These are phyloP conservation scores for Brachypteracias leptosomus DNA, from an alignment of 2,113 vertebrate species.

Conservation along the genomic window DNA sequence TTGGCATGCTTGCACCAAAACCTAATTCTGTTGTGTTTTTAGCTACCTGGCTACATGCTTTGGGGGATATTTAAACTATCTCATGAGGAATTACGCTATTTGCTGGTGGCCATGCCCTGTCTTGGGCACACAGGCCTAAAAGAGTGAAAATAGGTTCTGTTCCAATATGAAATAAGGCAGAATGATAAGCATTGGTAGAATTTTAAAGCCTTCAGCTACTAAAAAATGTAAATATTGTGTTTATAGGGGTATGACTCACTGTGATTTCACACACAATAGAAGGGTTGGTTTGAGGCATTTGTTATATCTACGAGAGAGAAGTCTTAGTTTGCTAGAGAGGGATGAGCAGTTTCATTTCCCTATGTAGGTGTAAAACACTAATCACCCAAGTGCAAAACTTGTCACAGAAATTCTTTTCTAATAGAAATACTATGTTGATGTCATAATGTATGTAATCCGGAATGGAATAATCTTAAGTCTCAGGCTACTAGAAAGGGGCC, in stretches of 20 bases:
- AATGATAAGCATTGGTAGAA: not conserved
- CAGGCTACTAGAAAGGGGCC: not conserved
- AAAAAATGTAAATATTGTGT: not conserved
- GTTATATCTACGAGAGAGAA: not conserved
- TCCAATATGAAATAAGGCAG: not conserved
- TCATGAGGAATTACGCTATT: not conserved
- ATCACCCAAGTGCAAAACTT: not conserved
- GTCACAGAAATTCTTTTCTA: not conserved
- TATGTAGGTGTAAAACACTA: not conserved
- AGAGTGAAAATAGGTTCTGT: not conserved
- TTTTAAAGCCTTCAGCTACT: not conserved
- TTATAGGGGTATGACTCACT: not conserved
- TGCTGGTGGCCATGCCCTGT: not conserved
- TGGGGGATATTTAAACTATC: not conserved
- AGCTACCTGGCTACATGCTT: not conserved
- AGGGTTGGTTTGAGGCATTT: not conserved
- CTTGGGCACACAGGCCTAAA: not conserved
- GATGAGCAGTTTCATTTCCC: not conserved
- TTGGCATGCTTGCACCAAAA: not conserved
- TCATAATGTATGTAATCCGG: not conserved
- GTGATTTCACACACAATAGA: not conserved
- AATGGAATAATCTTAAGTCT: not conserved
- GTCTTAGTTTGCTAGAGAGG: not conserved
- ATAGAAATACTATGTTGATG: not conserved
- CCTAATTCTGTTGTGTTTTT: not conserved